Evolutionary conservation across 2,888 invertebrate genomes (phyloP).

Genomic region (Acrobasis consociella): DNA sequence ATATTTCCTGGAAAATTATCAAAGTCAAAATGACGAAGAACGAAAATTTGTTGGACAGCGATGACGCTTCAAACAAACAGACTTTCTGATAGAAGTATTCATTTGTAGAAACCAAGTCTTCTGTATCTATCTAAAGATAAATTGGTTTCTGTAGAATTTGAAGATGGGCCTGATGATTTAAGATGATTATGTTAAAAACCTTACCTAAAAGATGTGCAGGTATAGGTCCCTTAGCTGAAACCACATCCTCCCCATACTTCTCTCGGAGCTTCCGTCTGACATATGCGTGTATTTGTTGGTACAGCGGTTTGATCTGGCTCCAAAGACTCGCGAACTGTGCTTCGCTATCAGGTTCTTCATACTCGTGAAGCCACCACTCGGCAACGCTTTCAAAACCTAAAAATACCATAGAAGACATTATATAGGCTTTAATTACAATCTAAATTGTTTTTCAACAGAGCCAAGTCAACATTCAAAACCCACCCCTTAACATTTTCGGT

Average conservation of each 20-base stretch:
- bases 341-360: slow-evolving; percentile 87
- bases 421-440: too few relatives aligned
- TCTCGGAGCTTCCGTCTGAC: slow-evolving; percentile 86
- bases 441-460: too few relatives aligned
- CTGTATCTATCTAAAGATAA: too few relatives aligned
- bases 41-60: background rate
- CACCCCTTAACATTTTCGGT: too few relatives aligned
- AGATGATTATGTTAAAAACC: too few relatives aligned
- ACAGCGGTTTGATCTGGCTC: slow-evolving; percentile 90
- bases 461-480: too few relatives aligned
- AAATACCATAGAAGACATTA: background rate
- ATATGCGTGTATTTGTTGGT: slow-evolving; percentile 92
- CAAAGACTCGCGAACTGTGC: slow-evolving; percentile 86
- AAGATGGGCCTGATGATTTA: too few relatives aligned
- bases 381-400: slow-evolving; percentile 86
- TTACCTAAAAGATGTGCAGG: slow-evolving; percentile 89
- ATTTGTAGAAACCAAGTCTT: too few relatives aligned
- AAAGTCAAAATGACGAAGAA: background rate
- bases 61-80: too few relatives aligned
- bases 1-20: slow-evolving; percentile 85
- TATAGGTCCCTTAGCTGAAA: slow-evolving; percentile 86
- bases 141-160: too few relatives aligned
- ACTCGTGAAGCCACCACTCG: slow-evolving; percentile 87
- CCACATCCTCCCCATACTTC: slow-evolving; percentile 86
- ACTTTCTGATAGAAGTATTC: too few relatives aligned